Percentiles rank a stretch among this genome's conserved stretches.
These are phyloP conservation scores for Cremastinae sp. DNA, from an alignment of 2,888 invertebrate genomes.

Conservation along the genomic window DNA sequence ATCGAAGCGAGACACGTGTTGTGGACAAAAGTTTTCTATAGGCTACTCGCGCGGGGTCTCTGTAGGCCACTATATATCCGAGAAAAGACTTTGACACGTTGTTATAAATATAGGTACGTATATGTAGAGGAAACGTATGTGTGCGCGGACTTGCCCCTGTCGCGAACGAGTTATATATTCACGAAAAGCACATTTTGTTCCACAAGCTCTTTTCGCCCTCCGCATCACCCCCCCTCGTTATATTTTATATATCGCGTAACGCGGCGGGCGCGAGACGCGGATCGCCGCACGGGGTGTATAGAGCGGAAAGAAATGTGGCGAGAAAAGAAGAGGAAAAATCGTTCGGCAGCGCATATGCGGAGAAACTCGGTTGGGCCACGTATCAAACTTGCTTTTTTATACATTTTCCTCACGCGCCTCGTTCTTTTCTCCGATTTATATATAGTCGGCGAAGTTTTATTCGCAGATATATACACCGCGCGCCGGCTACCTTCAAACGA, in stretches of 20 bases:
- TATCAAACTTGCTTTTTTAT: constrained; percentile 64
- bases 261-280: too few species aligned
- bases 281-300: constrained; percentile 45
- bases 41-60: constrained; percentile 25
- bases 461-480: constrained; percentile 45
- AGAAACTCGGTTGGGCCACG: constrained; percentile 79
- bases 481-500: constrained; percentile 59
- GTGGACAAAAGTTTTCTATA: constrained; percentile 44
- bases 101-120: constrained; percentile 10
- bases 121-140: not conserved
- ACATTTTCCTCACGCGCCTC: constrained; percentile 59
- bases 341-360: constrained; percentile 70
- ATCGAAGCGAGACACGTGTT: constrained; percentile 34
- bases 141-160: constrained; percentile 18
- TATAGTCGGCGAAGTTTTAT: constrained; percentile 37
- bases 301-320: not conserved
- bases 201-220: constrained; percentile 1
- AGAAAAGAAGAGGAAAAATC: constrained; percentile 3
- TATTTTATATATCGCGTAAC: too few species aligned
- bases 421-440: constrained; percentile 47
- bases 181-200: constrained; percentile 11
- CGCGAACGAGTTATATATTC: constrained; percentile 4
- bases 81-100: constrained; percentile 32
- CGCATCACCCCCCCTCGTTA: too few species aligned
- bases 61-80: constrained; percentile 39